Conservation (phyloP, 1,140 invertebrate genomes). For the Zaprionus vittiger region DNA sequence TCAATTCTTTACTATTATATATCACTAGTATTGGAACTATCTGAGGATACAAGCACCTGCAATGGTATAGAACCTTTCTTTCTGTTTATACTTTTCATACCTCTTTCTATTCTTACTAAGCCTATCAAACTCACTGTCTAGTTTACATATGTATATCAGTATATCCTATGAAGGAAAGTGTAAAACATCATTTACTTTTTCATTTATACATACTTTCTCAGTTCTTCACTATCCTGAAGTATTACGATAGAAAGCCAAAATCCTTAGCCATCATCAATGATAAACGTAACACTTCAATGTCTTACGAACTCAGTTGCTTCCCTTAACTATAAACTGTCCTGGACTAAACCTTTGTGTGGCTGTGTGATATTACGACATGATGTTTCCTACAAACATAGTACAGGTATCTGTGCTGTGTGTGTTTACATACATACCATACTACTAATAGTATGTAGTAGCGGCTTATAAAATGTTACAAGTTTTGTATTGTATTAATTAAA, state of each 20-base stretch:
- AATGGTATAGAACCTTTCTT: too few species aligned
- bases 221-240: neutral
- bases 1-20: too few species aligned
- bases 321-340: neutral
- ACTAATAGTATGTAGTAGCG: conserved; percentile 64
- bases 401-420: conserved; percentile 2
- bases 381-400: neutral
- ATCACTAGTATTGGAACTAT: too few species aligned
- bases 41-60: too few species aligned
- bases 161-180: too few species aligned
- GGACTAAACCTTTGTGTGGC: neutral
- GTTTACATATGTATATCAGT: too few species aligned
- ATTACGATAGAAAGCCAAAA: neutral
- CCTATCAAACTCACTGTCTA: too few species aligned
- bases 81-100: too few species aligned
- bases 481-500: conserved; percentile 84
- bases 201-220: too few species aligned
- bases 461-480: conserved; percentile 84
- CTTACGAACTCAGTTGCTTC: neutral
- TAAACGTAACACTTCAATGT: neutral
- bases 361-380: neutral
- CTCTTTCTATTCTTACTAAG: too few species aligned
- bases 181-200: too few species aligned
- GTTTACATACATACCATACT: conserved; percentile 7
- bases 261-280: neutral